Evolutionary conservation across 2,888 invertebrate species (phyloP), one percentile per base, ranked within the genome.

Genomic region (Oconnorella tubifera): DNA sequence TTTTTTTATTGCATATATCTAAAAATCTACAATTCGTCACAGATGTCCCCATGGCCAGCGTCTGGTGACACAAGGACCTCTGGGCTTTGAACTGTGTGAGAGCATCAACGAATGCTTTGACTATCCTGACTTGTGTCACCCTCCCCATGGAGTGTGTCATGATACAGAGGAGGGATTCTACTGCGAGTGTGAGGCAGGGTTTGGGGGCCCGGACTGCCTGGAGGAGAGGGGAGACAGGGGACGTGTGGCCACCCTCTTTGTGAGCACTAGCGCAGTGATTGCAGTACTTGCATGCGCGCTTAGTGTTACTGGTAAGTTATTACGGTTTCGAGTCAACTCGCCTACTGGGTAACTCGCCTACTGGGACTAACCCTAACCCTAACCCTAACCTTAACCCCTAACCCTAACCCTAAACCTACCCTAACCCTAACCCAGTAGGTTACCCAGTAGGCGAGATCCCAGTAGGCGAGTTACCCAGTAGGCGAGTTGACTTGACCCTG

Each of bases 131-230:
- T n/a, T 60, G 29, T 72, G 71, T 56, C 14, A 60, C 40, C n/a
- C n/a, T n/a, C n/a, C n/a, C n/a, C 63, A 71, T 33, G 70, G 70
- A 23, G 49, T 62, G 19, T 70, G 72, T 50, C 33, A 63, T 2
- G 68, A 72, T 50, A 63, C 51, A 3, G 48, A 68, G 2, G 70
- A 70, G 25, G 74, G 76, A 23, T 76, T 75, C 68, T 67, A 90
- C 66, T 99, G 99, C 80, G 90, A 92, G 75, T 99, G 98, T 77
- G 89, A 90, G 71, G 91, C 94, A 0, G 97, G 97, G 23, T 99
- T 91, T 90, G 91, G 91, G 0, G 98, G 98, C 4, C 71, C 76
- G 2, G 71, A 77, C 25, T 85, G 84, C 71, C n/a, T n/a, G n/a
- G n/a, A n/a, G n/a, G n/a, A n/a, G n/a, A n/a, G n/a, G n/a, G 80